Conservation (phyloP, 2,113 vertebrate genomes). For the Bucco capensis region DNA sequence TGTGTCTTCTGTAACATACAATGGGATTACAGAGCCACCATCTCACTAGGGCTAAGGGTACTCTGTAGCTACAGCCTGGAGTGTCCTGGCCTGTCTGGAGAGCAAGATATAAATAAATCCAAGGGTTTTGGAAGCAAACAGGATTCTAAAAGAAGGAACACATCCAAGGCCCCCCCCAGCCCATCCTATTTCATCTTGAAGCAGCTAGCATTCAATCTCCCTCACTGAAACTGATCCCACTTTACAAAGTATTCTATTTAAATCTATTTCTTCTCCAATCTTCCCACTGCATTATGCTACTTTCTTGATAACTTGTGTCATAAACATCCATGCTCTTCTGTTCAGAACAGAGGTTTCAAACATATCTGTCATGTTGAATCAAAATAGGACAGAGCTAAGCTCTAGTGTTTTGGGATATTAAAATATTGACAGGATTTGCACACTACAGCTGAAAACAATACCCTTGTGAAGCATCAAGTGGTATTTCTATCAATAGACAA, state of each 20-base stretch:
- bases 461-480: background rate
- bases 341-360: background rate
- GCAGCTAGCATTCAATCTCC: background rate
- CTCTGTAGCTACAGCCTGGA: rapidly evolving
- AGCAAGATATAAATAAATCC: background rate
- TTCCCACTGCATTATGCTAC: background rate
- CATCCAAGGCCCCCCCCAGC: background rate
- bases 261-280: background rate
- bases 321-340: rapidly evolving
- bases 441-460: background rate
- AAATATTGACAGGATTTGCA: background rate
- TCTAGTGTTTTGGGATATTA: background rate
- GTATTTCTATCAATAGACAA: background rate
- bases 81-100: background rate
- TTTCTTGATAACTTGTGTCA: background rate
- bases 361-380: background rate
- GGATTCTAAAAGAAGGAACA: background rate
- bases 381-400: background rate
- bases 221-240: background rate
- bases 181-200: background rate
- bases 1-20: background rate
- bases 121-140: background rate
- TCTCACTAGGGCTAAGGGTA: background rate
- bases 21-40: rapidly evolving
- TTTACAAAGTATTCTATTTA: background rate